Evolutionary conservation across 2,888 invertebrate species (phyloP).

Genomic region (Cataglyphis rosenhaueri): DNA sequence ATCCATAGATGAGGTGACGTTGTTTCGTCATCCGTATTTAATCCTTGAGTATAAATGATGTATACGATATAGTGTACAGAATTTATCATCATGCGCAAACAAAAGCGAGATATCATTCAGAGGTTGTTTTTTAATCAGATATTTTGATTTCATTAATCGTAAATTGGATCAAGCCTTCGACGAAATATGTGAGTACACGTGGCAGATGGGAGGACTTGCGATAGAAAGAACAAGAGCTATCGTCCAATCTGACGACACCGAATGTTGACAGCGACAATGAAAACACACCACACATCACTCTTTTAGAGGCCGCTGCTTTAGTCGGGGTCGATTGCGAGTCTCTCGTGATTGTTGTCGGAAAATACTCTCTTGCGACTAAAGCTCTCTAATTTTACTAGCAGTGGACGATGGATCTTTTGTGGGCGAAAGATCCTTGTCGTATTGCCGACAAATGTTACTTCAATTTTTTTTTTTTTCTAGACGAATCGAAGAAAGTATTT

Average conservation of each 20-base stretch:
- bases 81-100: not conserved
- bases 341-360: constrained; percentile 61
- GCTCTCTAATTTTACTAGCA: not conserved
- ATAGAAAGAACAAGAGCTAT: constrained; percentile 72
- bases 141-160: constrained; percentile 25
- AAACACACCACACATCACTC: constrained; percentile 76
- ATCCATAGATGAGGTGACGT: constrained; percentile 1
- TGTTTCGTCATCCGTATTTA: not conserved
- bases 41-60: not conserved
- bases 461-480: not conserved
- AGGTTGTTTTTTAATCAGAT: not conserved
- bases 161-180: constrained; percentile 65
- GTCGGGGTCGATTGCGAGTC: constrained; percentile 53
- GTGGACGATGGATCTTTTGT: constrained; percentile 10
- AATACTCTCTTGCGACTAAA: constrained; percentile 44
- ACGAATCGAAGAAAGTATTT: constrained; percentile 55
- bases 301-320: constrained; percentile 70
- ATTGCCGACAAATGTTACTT: constrained; percentile 5
- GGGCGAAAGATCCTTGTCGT: constrained; percentile 23
- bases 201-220: constrained; percentile 72
- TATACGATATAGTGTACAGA: not conserved
- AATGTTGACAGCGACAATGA: constrained; percentile 74
- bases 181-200: constrained; percentile 71
- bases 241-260: constrained; percentile 64
- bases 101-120: not conserved